A percentile compares a stretch with the other conserved stretches of the same genome.
Evolutionary conservation across 1,140 invertebrate genomes (phyloP).

Genomic region (Drosophila pseudoobscura): DNA sequence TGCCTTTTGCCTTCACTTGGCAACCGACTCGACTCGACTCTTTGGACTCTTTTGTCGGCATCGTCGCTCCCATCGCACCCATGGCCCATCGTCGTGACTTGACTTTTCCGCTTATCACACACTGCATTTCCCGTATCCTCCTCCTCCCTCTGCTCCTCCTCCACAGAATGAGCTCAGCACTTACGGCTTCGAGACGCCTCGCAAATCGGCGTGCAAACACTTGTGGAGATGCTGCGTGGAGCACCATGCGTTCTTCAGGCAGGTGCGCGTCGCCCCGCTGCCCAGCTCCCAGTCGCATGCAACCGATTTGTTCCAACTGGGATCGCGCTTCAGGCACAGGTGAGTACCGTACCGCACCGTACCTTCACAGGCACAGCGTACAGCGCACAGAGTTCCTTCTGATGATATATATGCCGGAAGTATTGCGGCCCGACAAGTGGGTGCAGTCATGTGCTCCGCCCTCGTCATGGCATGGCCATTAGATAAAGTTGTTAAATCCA

Average conservation of each 20-base stretch:
- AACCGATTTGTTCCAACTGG: conserved; percentile 89
- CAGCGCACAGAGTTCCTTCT: neutral
- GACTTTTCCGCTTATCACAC: conserved; percentile 76
- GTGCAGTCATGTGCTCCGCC: conserved; percentile 44
- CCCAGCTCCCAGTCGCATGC: conserved; percentile 84
- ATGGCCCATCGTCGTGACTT: conserved; percentile 59
- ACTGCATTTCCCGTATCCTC: conserved; percentile 30
- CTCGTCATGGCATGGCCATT: conserved; percentile 6
- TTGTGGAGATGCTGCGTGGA: conserved; percentile 99
- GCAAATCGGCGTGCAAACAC: conserved; percentile 97
- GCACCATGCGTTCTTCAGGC: conserved; percentile 98
- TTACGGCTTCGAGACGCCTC: conserved; percentile 97
- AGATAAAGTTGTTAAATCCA: conserved; percentile 33
- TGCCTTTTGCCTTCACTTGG: conserved; percentile 43
- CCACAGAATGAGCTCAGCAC: conserved; percentile 96
- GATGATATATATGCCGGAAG: conserved; percentile 54
- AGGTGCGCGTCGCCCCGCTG: conserved; percentile 90
- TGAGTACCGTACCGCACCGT: conserved; percentile 72
- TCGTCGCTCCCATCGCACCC: conserved; percentile 19
- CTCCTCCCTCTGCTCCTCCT: conserved; percentile 8
- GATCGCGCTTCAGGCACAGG: conserved; percentile 89
- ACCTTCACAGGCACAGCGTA: too few species aligned
- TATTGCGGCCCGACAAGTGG: conserved; percentile 39
- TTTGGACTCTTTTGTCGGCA: conserved; percentile 45
- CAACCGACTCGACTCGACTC: conserved; percentile 15